These are phyloP conservation scores for Caenorhabditis imperialis DNA, from an alignment of 2,888 invertebrate species.

Conservation along the genomic window DNA sequence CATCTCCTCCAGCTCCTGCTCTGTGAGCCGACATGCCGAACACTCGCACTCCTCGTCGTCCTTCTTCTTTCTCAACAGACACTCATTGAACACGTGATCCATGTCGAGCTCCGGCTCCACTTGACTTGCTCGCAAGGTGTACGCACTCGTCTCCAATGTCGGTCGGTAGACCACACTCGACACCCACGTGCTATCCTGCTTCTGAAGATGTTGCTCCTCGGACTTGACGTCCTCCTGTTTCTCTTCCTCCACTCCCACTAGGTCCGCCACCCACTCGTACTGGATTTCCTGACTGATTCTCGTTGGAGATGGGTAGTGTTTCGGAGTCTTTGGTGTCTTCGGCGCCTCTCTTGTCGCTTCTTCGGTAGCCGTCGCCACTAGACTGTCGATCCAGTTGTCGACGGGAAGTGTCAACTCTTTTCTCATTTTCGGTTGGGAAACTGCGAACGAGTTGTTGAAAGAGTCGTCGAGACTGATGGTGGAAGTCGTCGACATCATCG, in stretches of 20 bases:
- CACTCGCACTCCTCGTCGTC: conserved; percentile 42
- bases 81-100: conserved; percentile 24
- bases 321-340: conserved; percentile 28
- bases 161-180: conserved; percentile 45
- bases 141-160: conserved; percentile 28
- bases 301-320: conserved; percentile 39
- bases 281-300: conserved; percentile 44
- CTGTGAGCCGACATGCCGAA: conserved; percentile 45
- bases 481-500: conserved; percentile 28
- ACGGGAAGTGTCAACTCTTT: conserved; percentile 33
- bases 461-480: conserved; percentile 47
- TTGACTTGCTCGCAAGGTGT: conserved; percentile 27
- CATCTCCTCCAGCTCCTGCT: conserved; percentile 33
- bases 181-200: conserved; percentile 38
- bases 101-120: conserved; percentile 23
- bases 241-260: conserved; percentile 9
- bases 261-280: conserved; percentile 51
- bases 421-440: conserved; percentile 14
- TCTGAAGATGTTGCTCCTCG: conserved; percentile 26
- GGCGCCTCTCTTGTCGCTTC: conserved; percentile 38
- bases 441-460: conserved; percentile 27
- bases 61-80: conserved; percentile 29
- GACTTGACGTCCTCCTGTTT: conserved; percentile 26
- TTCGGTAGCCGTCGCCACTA: conserved; percentile 16
- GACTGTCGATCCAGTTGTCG: conserved; percentile 43